Percentiles rank a stretch among this genome's conserved stretches.
Conservation (phyloP, 2,797 vertebrate species). For the Saxicola maurus region DNA sequence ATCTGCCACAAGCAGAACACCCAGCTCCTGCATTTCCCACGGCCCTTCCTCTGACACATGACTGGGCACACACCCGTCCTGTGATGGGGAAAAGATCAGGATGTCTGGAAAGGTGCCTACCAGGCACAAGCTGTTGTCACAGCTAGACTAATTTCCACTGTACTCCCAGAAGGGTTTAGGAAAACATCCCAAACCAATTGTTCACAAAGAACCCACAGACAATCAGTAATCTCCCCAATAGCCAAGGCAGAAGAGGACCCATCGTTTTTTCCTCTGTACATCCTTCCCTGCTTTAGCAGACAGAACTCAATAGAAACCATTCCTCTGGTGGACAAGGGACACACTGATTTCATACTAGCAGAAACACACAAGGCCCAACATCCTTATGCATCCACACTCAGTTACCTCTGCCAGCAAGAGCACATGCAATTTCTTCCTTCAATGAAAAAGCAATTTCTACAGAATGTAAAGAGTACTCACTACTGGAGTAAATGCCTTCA, state of each 20-base stretch:
- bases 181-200: neutral
- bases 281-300: neutral
- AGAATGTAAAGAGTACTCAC: neutral
- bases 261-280: neutral
- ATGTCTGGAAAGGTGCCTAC: neutral
- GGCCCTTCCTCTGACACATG: rapidly evolving
- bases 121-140: neutral
- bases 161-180: neutral
- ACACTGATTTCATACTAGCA: neutral
- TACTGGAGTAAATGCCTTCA: neutral
- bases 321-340: neutral
- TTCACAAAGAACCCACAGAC: neutral
- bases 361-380: neutral
- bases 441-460: neutral
- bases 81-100: neutral
- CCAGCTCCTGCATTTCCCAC: neutral
- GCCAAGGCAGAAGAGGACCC: neutral
- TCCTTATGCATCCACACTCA: neutral
- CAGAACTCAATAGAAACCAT: neutral
- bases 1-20: neutral
- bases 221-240: neutral
- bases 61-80: rapidly evolving
- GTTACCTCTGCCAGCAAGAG: neutral
- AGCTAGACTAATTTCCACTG: rapidly evolving
- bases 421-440: neutral